Evolutionary conservation across 2,797 vertebrate genomes (phyloP), one percentile per base, ranked within the genome.

Genomic region (Lutjanus argentimaculatus): DNA sequence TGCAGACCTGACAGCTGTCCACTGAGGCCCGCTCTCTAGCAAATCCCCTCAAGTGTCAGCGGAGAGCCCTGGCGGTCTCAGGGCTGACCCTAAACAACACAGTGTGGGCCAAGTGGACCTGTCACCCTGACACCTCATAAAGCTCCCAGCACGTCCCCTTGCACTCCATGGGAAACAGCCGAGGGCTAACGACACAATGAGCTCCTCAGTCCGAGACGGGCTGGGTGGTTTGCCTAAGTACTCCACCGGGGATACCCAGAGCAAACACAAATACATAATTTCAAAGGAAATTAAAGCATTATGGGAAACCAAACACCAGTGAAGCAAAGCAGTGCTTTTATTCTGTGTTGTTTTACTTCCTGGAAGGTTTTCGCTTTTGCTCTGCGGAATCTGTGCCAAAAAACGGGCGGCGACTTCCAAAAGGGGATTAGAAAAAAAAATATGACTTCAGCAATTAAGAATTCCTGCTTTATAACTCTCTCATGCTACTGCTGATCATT

Each of bases 121-220:
- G 80, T 94, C 89, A 92, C 84, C 78, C 81, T 70, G 84, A 91
- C 77, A 85, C 88, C 83, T 91, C 89, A 68, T 89, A 88, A 93
- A 88, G 80, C 80, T 81, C 84, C 84, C 77, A 84, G 79, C 85
- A 85, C 7, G 57, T 19, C 77, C 85, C 65, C 36, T 81, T n/a
- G 73, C 4, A 8, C 74, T 75, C 53, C 88, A 75, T 86, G 89
- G 80, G 86, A 92, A 91, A 76, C 66, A 75, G 78, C 72, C 56
- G 43, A 67, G 46, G 56, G 80, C 77, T 42, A 62, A 85, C 42
- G 63, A 65, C 87, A 91, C 81, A 89, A 85, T 62, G 75, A 72
- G 63, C 66, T 72, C 22, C 66, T 79, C 78, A 36, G 89, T 84
- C 72, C 80, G 49, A 86, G 55, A 62, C 82, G 21, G 75, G 70